Evolutionary conservation across 2,797 vertebrate genomes (phyloP).

Genomic region (Nyctalus aviator): DNA sequence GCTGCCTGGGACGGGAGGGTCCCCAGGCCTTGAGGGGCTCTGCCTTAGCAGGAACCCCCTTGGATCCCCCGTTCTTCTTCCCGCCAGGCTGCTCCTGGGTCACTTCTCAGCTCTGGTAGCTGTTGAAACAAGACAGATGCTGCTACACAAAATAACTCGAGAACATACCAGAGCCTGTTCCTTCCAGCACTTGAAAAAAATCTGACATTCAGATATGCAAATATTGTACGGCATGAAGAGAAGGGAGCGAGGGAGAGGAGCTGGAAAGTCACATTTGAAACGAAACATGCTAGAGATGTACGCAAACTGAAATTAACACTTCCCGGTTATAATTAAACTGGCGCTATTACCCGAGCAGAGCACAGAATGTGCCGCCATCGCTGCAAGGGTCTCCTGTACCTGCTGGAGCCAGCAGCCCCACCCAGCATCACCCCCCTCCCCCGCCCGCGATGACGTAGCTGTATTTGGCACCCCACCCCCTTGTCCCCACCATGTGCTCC

Average conservation of each 20-base stretch:
- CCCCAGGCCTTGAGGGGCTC: background rate
- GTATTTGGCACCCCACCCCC: background rate
- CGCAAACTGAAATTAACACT: constrained; percentile 80
- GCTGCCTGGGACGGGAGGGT: background rate
- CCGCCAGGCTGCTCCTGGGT: constrained; percentile 78
- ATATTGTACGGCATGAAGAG: constrained; percentile 68
- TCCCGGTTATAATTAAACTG: constrained; percentile 73
- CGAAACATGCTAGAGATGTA: constrained; percentile 76
- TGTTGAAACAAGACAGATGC: constrained; percentile 83
- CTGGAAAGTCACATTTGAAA: constrained; percentile 78
- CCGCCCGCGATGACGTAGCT: background rate
- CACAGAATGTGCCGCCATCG: background rate
- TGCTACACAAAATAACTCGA: constrained; percentile 82
- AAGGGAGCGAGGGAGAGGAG: constrained; percentile 60
- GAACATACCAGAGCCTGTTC: constrained; percentile 78
- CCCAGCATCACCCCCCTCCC: too few species aligned
- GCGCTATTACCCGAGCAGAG: constrained; percentile 44
- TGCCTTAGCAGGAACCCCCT: background rate
- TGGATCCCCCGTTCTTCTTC: constrained; percentile 24
- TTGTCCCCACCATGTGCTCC: background rate
- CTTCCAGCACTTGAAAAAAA: constrained; percentile 74
- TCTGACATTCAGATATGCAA: constrained; percentile 74
- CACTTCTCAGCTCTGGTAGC: constrained; percentile 78
- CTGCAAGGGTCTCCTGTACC: background rate
- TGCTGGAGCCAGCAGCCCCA: background rate